Evolutionary conservation across 2,888 invertebrate species (phyloP), one percentile per base, ranked within the genome.

Genomic region (Drosophila testacea): DNA sequence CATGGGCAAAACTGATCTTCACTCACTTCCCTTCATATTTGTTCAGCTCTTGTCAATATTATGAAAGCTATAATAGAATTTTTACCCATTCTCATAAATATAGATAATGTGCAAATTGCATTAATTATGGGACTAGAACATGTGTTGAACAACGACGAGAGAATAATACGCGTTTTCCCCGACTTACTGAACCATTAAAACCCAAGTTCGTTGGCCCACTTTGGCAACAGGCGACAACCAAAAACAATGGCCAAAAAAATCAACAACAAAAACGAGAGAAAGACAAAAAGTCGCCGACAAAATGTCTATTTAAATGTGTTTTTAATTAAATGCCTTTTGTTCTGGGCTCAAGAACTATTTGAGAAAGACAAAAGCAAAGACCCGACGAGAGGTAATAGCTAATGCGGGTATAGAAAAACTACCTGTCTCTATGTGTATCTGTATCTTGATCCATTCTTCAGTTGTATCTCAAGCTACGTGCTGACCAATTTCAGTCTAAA

Each of bases 241-340:
- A 71, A 71, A 32, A 87, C 71, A 69, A 67, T 70, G 52, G 59
- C 69, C 68, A 48, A 59, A 73, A 73, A 50, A 32, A 41, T 36
- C 28, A 59, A 39, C 16, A 34, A 32, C 22, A 38, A 13, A 47
- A 32, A 55, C 28, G n/a, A 27, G 32, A 28, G 41, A 62, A n/a
- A 28, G 4, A 57, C 34, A 60, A 52, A 47, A 22, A n/a, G 56
- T 61, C 73, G 73, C 59, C 77, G 64, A 51, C 78, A 46, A 62
- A 69, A 66, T 69, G 69, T 67, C 76, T 66, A 87, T 73, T 70
- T 71, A 85, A 88, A 88, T 83, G 86, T 75, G 75, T 80, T 83
- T 88, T 88, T 83, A 83, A 83, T 83, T 85, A 83, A 83, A 83
- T 80, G 73, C 59, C 78, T 85, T 69, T 84, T 83, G 82, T 86